Percentiles rank a stretch among this genome's conserved stretches.
Evolutionary conservation across 2,888 invertebrate species (phyloP).

Genomic region (Cryptocephalus primarius): DNA sequence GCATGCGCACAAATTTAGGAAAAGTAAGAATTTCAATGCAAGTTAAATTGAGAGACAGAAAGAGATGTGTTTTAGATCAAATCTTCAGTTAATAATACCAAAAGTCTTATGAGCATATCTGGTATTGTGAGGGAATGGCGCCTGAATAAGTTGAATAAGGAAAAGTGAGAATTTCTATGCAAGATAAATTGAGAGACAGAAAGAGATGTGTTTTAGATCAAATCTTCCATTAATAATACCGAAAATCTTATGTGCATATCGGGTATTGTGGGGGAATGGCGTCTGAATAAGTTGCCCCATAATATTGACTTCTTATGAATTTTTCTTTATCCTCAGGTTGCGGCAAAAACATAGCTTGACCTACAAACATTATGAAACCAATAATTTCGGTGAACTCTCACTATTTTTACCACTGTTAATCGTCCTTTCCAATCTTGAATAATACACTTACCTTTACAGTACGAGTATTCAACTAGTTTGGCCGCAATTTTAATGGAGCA

Average conservation of each 20-base stretch:
- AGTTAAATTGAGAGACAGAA: no score
- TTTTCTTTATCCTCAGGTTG: conserved; percentile 60
- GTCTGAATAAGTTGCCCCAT: conserved; percentile 54
- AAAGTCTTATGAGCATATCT: no score
- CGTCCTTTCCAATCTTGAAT: not conserved
- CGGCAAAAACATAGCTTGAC: conserved; percentile 64
- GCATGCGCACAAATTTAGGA: not conserved
- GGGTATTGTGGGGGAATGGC: not conserved
- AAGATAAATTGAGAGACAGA: no score
- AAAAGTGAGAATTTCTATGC: no score
- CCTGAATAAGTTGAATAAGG: conserved; percentile 49
- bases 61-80: not conserved
- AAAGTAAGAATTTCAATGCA: not conserved
- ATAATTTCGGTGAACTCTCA: not conserved
- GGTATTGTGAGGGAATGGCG: not conserved
- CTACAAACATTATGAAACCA: conserved; percentile 36
- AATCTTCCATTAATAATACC: no score
- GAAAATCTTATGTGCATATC: no score
- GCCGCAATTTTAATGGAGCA: conserved; percentile 83
- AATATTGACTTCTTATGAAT: conserved; percentile 72
- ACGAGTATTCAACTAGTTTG: conserved; percentile 72
- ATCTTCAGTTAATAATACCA: no score
- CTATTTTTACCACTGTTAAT: not conserved
- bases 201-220: not conserved
- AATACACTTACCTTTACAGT: conserved; percentile 49